Percentiles rank a stretch among this genome's conserved stretches.
Evolutionary conservation across 2,113 vertebrate species (phyloP).

Genomic region (Psettodes erumei): DNA sequence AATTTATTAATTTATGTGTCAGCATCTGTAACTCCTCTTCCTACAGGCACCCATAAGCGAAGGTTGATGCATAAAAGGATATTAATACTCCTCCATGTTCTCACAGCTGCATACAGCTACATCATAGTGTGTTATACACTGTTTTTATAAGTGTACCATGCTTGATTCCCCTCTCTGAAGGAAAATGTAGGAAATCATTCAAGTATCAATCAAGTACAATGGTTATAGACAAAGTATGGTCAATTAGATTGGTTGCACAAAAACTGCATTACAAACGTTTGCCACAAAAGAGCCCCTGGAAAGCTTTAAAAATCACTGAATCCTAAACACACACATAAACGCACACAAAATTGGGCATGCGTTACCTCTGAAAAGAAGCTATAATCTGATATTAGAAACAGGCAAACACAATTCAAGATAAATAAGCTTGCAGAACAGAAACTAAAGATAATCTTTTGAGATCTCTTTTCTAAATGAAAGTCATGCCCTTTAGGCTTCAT

Average conservation of each 20-base stretch:
- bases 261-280: constrained; percentile 7
- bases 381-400: constrained; percentile 46
- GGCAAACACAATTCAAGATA: constrained; percentile 39
- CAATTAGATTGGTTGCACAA: constrained; percentile 1
- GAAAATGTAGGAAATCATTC: not conserved
- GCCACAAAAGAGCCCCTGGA: not conserved
- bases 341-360: not conserved
- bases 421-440: constrained; percentile 43
- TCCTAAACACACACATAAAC: constrained; percentile 12
- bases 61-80: too few species aligned
- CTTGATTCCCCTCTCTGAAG: not conserved
- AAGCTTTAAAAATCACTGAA: constrained; percentile 2
- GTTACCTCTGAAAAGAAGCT: constrained; percentile 19
- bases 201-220: too few species aligned
- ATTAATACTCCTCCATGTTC: too few species aligned
- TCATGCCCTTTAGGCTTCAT: constrained; percentile 33
- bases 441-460: constrained; percentile 45
- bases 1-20: too few species aligned
- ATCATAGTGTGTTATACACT: too few species aligned
- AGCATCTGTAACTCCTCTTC: too few species aligned
- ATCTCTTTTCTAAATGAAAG: constrained; percentile 31
- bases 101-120: too few species aligned
- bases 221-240: not conserved
- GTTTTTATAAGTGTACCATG: too few species aligned
- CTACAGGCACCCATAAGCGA: too few species aligned